Base-by-base conservation (phyloP, 2,888 invertebrate species). In the Heteropelma amictum region DNA sequence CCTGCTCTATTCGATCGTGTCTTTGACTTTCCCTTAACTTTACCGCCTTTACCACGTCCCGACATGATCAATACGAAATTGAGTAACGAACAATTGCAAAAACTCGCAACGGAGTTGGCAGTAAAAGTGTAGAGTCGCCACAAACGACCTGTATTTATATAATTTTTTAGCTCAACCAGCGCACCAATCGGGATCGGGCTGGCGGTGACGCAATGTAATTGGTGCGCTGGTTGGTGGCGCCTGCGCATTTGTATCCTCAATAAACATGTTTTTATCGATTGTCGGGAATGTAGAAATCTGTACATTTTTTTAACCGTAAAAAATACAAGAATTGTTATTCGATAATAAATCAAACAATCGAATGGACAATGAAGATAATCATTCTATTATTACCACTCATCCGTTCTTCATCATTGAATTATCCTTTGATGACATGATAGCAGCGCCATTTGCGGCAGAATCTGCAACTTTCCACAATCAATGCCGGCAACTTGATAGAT, bases 1-100 rank as follows among this genome's bases (percentile, higher is more conserved):
- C 92, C 92, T 26, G 93, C 91, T 23, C 92, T 90, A 53, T 79
- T 86, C 10, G 93, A 93, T 45, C 91, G 90, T 0, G 90, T 82
- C 83, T 83, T 85, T 33, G 80, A 79, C 71, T 84, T 84, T 12
- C 77, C 75, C 72, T 83, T 84, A 0, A 72, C 78, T 68, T 84
- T 84, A 1, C 80, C 76, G 19, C 81, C 79, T 72, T 84, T 84
- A 0, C 81, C 81, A 23, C 82, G 81, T 8, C 83, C 82, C 61
- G 85, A 81, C 84, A 85, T 85, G 17, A 28, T 69, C 2, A 3
- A 7, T 30, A 5, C 4, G 1, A 5, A 4, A 21, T 8, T 40
- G 26, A 12, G 28, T 14, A 14, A 5, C 21, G 2, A 12, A 5
- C 7, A 26, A 14, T 56, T 6, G 14, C 23, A 10, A 17, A 21